Evolutionary conservation across 2,888 invertebrate genomes (phyloP).

Genomic region (Polia nebulosa): DNA sequence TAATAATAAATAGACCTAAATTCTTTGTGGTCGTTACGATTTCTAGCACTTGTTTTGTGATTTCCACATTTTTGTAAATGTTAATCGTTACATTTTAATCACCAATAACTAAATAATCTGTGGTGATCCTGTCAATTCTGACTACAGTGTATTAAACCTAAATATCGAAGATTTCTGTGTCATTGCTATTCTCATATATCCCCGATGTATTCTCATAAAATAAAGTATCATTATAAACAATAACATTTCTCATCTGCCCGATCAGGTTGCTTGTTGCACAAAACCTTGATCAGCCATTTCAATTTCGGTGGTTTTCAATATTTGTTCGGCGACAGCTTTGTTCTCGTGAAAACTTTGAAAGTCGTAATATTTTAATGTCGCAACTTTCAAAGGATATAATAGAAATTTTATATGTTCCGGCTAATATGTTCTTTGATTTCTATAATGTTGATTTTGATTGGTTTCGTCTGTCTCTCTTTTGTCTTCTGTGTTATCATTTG

Average conservation of each 20-base stretch:
- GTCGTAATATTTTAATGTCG: slow-evolving; percentile 41
- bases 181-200: not conserved
- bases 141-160: too few species aligned
- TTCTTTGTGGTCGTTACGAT: not conserved
- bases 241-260: slow-evolving; percentile 34
- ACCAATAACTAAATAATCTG: too few species aligned
- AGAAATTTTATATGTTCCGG: not conserved
- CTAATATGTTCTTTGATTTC: not conserved
- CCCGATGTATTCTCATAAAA: not conserved
- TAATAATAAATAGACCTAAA: not conserved
- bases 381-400: slow-evolving; percentile 19
- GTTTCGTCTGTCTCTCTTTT: not conserved
- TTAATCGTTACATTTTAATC: too few species aligned
- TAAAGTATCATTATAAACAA: slow-evolving; percentile 13
- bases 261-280: slow-evolving; percentile 17
- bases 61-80: too few species aligned
- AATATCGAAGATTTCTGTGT: not conserved
- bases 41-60: too few species aligned
- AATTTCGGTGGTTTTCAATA: slow-evolving; percentile 47
- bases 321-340: slow-evolving; percentile 42
- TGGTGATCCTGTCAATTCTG: too few species aligned
- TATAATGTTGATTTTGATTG: slow-evolving; percentile 7
- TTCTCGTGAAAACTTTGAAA: slow-evolving; percentile 31
- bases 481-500: not conserved
- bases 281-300: slow-evolving; percentile 35